Base-by-base conservation (phyloP, 2,888 invertebrate species). In the Trachelus iudaicus region DNA sequence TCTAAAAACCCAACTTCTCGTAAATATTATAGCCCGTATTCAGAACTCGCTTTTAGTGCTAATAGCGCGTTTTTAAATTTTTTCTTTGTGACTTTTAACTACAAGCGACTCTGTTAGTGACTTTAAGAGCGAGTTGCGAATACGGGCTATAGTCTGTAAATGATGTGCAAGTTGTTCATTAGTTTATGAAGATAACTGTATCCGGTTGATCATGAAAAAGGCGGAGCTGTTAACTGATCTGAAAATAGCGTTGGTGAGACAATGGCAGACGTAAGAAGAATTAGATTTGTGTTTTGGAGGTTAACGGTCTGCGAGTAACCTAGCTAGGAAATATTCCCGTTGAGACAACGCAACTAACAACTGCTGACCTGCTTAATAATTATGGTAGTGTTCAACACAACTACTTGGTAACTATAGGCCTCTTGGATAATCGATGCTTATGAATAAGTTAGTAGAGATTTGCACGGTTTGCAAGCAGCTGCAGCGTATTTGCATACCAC, bases 311-410 rank as follows among this genome's bases (percentile, higher is more conserved):
- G 83, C 79, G 81, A 80, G 56, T 56, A 56, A 56, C 23, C 56
- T 79, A 81, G 83, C 82, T 82, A 87, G 86, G 87, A 86, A 87
- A 85, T 82, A 84, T 83, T 84, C 83, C 86, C 84, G 86, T 86
- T 87, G 78, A 81, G 82, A 83, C 83, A 73, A 76, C 69, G 73
- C 77, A 73, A 76, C 77, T 34, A 40, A 81, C 79, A 37, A 76
- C 69, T 77, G 73, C 34, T 40, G 73, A n/a, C 69, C 35, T 71
- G 34, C 34, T 31, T 30, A n/a, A 40, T 40, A 33, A 77, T 68
- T 30, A 37, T 74, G 37, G 37, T n/a, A 33, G n/a, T 73, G 56
- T 71, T n/a, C 31, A 56, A 68, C 69, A 33, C 15, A n/a, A 34
- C n/a, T 69, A 69, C 31, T 33, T 33, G 37, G 34, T 73, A 40